Conservation (phyloP, 2,888 invertebrate species). For the Serripes groenlandicus region DNA sequence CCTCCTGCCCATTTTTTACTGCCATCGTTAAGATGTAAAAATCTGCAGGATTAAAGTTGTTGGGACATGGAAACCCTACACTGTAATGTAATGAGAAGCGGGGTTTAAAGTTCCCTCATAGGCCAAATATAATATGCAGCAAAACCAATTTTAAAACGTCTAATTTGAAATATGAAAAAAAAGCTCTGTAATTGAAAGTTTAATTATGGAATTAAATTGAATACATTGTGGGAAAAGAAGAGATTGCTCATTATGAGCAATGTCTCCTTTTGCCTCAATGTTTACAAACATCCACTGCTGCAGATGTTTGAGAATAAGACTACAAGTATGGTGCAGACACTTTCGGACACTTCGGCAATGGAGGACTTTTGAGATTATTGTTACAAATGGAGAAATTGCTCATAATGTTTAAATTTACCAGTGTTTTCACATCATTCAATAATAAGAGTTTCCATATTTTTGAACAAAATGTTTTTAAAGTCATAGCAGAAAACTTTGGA, state of each 20-base stretch:
- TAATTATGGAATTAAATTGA: no score
- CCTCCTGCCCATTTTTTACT: slow-evolving; percentile 94
- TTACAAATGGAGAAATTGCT: neutral
- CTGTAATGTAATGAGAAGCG: no score
- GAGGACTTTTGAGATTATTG: neutral
- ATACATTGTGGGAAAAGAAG: neutral
- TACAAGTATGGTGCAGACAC: no score
- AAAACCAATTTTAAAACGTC: no score
- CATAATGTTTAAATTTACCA: no score
- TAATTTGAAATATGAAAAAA: no score
- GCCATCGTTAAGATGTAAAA: slow-evolving; percentile 96
- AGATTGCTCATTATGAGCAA: neutral
- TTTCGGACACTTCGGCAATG: neutral
- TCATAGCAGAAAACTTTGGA: no score
- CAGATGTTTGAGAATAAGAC: neutral
- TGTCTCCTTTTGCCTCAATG: neutral
- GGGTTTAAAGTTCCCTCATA: no score
- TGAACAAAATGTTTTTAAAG: no score
- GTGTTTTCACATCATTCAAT: neutral
- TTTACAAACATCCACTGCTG: neutral
- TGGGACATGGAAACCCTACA: slow-evolving; percentile 73
- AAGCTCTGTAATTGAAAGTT: no score
- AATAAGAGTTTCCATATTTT: no score
- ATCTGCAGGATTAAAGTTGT: slow-evolving; percentile 88
- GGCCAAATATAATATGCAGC: no score